Evolutionary conservation across 2,888 invertebrate genomes (phyloP), one percentile per base, ranked within the genome.

Genomic region (Agrotis puta): DNA sequence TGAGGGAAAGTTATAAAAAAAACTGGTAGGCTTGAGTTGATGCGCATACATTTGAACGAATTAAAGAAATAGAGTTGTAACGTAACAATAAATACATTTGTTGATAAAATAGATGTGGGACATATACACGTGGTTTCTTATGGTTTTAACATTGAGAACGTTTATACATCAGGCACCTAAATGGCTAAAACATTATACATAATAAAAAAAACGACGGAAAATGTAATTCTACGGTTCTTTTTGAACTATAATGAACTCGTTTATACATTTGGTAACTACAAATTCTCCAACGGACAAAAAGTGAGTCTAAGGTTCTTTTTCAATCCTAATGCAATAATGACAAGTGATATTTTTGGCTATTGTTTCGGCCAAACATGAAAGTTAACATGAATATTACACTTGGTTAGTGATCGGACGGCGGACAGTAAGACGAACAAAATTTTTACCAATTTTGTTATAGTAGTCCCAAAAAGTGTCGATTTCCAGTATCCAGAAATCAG

Each of bases 401-500:
- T 22, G 2, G 11, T 76, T 76, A 72, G 70, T 47, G 22, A 43
- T 43, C 4, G 22, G 20, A 72, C 43, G 18, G 18, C 50, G 50
- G 50, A 45, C 76, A 67, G 24, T 56, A n/a, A 57, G 45, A 68
- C 33, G 50, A 66, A 39, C 45, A 76, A 47, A n/a, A 58, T 59
- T 48, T 39, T 76, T 73, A 73, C 77, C 72, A 68, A 76, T 24
- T 50, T 57, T 50, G 24, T 33, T 76, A 73, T 68, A 73, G 72
- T 77, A 76, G 77, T 76, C 50, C 72, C 72, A 73, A 67, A 73
- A 73, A 14, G 57, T 73, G 56, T 73, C 45, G 50, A 73, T 76
- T 73, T 73, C 71, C 65, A 75, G 43, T 59, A 54, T 48, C 73
- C 73, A 73, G 39, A 68, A 73, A 73, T 73, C 77, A 68, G 72